Percentiles rank a stretch among this genome's conserved stretches.
Conservation (phyloP, 2,888 invertebrate species). For the Heliconius charithonia region DNA sequence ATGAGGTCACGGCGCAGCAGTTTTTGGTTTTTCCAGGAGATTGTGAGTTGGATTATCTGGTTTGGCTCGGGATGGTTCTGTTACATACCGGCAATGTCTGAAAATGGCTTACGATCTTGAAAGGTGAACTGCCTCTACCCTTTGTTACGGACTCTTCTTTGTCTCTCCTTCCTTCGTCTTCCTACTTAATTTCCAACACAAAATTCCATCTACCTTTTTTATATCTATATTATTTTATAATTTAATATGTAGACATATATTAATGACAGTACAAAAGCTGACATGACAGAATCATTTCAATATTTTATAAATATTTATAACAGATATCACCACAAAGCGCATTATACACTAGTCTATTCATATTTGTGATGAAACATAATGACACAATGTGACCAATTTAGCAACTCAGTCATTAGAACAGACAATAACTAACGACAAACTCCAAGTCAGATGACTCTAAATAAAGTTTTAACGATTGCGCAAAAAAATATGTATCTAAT, state of each 20-base stretch:
- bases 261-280: neutral
- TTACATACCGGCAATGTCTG: no score
- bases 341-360: neutral
- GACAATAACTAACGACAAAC: neutral
- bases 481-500: no score
- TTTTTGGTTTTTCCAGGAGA: neutral
- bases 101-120: no score
- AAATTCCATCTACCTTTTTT: neutral
- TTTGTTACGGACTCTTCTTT: no score
- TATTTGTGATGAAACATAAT: slow-evolving; percentile 3
- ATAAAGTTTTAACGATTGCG: no score
- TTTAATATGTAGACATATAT: no score
- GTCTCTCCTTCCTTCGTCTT: no score
- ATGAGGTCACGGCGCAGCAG: neutral
- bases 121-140: no score
- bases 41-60: neutral
- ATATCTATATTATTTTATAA: neutral
- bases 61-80: no score
- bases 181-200: no score
- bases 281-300: neutral
- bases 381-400: neutral
- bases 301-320: neutral
- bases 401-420: slow-evolving; percentile 4
- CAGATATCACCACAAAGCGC: neutral
- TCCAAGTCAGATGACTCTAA: neutral